Conservation (phyloP, 2,888 invertebrate species). For the Meganola albula region DNA sequence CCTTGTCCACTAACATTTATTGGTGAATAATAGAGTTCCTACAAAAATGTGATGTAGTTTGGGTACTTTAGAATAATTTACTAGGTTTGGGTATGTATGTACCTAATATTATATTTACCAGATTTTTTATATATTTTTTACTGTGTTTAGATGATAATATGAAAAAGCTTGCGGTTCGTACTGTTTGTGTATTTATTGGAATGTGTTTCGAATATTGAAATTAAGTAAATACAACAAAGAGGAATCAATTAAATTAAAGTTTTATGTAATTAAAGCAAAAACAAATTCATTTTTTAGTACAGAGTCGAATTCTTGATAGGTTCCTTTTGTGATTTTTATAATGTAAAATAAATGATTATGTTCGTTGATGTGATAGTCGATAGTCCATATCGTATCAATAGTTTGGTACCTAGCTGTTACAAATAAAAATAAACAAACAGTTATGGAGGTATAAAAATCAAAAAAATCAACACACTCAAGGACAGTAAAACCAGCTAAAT, state of each 20-base stretch:
- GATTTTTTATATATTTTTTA: conserved; percentile 10
- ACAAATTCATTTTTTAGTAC: conserved; percentile 24
- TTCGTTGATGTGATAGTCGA: conserved; percentile 51
- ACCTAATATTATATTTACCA: no score
- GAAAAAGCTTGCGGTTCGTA: conserved; percentile 58
- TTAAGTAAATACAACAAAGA: no score
- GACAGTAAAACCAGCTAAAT: no score
- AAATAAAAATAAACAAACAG: conserved; percentile 39
- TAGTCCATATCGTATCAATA: conserved; percentile 55
- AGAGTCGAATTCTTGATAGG: conserved; percentile 54
- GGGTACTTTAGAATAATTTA: no score
- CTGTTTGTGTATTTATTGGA: conserved; percentile 34
- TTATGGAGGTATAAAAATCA: conserved; percentile 39
- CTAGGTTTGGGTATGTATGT: no score
- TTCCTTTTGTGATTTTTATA: conserved; percentile 47
- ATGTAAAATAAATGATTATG: conserved; percentile 45
- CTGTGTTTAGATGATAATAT: conserved; percentile 34
- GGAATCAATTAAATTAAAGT: no score
- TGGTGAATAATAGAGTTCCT: no score
- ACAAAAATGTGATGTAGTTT: no score
- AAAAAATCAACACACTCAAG: conserved; percentile 48
- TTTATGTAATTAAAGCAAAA: no score
- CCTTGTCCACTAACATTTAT: no score
- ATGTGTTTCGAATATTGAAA: conserved; percentile 20
- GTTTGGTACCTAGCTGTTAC: no score